Evolutionary conservation across 2,797 vertebrate species (phyloP), one percentile per base, ranked within the genome.

Genomic region (Intellagama lesueurii): DNA sequence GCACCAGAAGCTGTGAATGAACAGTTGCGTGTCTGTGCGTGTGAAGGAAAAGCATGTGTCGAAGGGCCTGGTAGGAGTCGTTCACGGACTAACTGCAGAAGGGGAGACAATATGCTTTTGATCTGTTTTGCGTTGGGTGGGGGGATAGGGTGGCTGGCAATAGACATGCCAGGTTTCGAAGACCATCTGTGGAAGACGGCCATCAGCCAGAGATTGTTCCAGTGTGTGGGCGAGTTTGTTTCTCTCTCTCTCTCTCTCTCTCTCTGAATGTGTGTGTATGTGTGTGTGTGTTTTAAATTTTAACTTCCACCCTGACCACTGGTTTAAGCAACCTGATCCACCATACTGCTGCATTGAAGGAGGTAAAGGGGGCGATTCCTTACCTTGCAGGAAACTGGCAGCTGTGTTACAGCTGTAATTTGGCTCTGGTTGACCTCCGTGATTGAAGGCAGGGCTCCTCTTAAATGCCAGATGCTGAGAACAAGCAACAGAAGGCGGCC

Each of bases 61-160:
- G 32, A 32, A 73, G 75, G 52, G 40, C 64, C 69, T 44, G 56
- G 66, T 14, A 5, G 35, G 75, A 90, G 82, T 40, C 14, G 14
- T 68, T 69, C 0, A 0, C 28, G 69, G 82, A 56, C 52, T 80
- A 73, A 24, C 47, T 66, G 32, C 75, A 60, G 70, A 69, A 56
- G 73, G 44, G 52, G 70, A n/a, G 52, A 24, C 81, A 79, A 72
- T 84, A 66, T 80, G 68, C 66, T 83, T 79, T 84, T 80, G 68
- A 73, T 80, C 49, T n/a, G 7, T 72, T 35, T 32, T 26, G 26
- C 7, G 68, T 56, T 8, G 28, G 24, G 24, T 24, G 26, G 30
- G 5, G 19, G 26, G 11, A 47, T 16, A 47, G 9, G 40, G 9
- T 17, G 35, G 44, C 60, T 9, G 26, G 35, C 66, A 72, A 22